Conservation (phyloP, 2,888 invertebrate species). For the Hoplodrina ambigua region DNA sequence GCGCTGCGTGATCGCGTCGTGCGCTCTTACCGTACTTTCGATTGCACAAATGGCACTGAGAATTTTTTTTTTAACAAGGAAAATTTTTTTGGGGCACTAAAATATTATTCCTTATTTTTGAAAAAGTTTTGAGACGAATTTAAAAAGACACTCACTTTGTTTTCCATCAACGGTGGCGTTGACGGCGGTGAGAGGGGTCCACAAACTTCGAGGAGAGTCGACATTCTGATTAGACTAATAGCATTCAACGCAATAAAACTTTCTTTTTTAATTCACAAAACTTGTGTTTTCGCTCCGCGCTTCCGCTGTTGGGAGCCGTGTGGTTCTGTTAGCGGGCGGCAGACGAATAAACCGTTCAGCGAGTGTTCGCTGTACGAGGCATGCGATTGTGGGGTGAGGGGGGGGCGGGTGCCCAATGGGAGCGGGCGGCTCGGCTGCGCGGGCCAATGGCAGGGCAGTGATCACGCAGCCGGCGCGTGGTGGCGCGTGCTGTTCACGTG, state of each 20-base stretch:
- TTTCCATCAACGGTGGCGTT: slow-evolving; percentile 92
- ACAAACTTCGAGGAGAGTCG: slow-evolving; percentile 86
- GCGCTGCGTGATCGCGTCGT: slow-evolving; percentile 82
- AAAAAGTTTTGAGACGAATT: slow-evolving; percentile 58
- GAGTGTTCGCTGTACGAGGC: slow-evolving; percentile 86
- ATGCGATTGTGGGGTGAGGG: slow-evolving; percentile 92
- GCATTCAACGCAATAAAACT: slow-evolving; percentile 84
- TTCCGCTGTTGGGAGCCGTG: slow-evolving; percentile 82
- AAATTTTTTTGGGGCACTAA: slow-evolving; percentile 31
- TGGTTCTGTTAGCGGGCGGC: slow-evolving; percentile 83
- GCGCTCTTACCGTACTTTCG: slow-evolving; percentile 80
- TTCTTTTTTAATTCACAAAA: slow-evolving; percentile 88
- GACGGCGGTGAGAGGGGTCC: slow-evolving; percentile 93
- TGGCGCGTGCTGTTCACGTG: slow-evolving; percentile 96
- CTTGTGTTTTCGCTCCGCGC: slow-evolving; percentile 79
- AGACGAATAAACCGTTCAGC: slow-evolving; percentile 88
- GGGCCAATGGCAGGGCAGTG: slow-evolving; percentile 90
- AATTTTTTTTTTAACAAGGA: slow-evolving; percentile 48
- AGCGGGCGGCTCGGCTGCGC: slow-evolving; percentile 93
- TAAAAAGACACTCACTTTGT: slow-evolving; percentile 86
- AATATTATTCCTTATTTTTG: slow-evolving; percentile 47
- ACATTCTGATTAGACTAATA: slow-evolving; percentile 80
- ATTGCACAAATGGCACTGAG: slow-evolving; percentile 78
- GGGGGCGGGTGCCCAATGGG: slow-evolving; percentile 91
- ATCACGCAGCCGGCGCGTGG: slow-evolving; percentile 95